phyloP scores from a whole-genome alignment of 53 echinoderm and acorn worm species.

The Stichopus horrens region DNA sequence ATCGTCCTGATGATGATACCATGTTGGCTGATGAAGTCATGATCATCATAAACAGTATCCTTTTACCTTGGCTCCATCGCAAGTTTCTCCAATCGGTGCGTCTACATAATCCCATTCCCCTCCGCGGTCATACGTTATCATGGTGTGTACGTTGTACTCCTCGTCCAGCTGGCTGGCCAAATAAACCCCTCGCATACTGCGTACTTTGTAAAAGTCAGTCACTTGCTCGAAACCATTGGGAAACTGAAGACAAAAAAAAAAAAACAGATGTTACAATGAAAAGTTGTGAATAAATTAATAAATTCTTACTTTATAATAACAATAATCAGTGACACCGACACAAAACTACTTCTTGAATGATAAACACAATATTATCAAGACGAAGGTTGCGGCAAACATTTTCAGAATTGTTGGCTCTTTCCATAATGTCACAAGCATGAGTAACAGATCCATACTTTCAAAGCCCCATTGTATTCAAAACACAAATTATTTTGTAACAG shows the following conservation, averaged over 20 bases:
- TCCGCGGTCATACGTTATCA: constrained; percentile 88
- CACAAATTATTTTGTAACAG: too few relatives aligned
- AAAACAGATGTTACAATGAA: background rate
- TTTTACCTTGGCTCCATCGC: constrained; percentile 50
- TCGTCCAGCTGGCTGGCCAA: constrained; percentile 76
- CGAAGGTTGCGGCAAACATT: too few relatives aligned
- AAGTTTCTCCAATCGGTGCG: constrained; percentile 59
- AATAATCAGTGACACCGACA: too few relatives aligned
- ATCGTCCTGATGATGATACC: too few relatives aligned
- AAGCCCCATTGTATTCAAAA: too few relatives aligned
- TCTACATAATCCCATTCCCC: constrained; percentile 78
- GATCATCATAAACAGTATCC: too few relatives aligned
- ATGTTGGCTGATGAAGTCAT: too few relatives aligned
- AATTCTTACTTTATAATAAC: background rate
- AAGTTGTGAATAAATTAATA: background rate
- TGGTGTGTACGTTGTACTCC: constrained; percentile 68
- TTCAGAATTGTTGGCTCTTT: too few relatives aligned
- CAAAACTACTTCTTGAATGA: too few relatives aligned
- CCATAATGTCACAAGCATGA: too few relatives aligned
- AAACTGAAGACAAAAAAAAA: constrained; percentile 56
- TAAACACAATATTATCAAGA: too few relatives aligned
- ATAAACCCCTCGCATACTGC: constrained; percentile 93
- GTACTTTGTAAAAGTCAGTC: constrained; percentile 89
- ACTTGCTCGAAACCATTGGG: constrained; percentile 65
- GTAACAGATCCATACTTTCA: too few relatives aligned